Percentiles rank a stretch among this genome's conserved stretches.
These are phyloP conservation scores for Zophobas morio DNA, from an alignment of 1,140 invertebrate species.

Conservation along the genomic window DNA sequence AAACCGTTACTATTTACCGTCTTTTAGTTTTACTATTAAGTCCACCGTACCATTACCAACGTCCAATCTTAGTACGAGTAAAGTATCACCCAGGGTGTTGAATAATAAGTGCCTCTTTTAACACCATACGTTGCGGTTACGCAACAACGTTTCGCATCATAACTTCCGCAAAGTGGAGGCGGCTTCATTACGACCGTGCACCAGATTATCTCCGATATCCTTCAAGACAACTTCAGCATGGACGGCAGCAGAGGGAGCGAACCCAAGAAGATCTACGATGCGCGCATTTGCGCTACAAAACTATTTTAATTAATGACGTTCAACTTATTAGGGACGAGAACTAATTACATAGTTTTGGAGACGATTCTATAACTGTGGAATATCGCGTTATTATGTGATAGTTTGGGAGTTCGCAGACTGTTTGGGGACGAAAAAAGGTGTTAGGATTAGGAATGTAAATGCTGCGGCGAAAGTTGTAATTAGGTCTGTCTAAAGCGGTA, in stretches of 20 bases:
- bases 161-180: background rate
- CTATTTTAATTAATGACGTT: constrained; percentile 1
- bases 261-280: no score
- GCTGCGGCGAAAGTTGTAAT: no score
- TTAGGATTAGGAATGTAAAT: no score
- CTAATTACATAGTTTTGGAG: background rate
- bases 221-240: background rate
- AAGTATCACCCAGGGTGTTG: constrained; percentile 17
- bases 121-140: constrained; percentile 15
- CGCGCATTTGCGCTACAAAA: background rate
- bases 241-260: background rate
- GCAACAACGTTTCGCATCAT: constrained; percentile 11
- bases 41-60: background rate
- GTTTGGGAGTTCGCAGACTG: no score
- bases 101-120: constrained; percentile 26
- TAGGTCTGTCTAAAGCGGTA: no score
- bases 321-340: background rate
- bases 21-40: constrained; percentile 30
- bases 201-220: background rate
- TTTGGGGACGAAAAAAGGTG: no score
- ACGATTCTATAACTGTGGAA: background rate
- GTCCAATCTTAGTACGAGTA: constrained; percentile 9
- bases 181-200: background rate
- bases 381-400: no score
- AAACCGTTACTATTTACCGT: constrained; percentile 18